These are phyloP conservation scores for Trigoniulus corallinus DNA, from an alignment of 1,140 invertebrate genomes.

Conservation along the genomic window DNA sequence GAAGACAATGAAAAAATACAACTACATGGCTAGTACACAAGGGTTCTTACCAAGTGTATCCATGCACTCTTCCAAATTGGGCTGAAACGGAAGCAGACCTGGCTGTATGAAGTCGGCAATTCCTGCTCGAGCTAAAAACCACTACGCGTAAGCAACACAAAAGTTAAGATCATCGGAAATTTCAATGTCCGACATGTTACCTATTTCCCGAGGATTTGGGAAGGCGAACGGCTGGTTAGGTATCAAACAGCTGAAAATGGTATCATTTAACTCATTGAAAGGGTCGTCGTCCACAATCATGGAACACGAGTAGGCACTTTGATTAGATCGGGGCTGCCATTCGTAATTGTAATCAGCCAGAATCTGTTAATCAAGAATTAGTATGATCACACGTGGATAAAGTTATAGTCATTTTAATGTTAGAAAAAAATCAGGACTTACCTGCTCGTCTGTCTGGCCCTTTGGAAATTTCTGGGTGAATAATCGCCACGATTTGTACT, in stretches of 20 bases:
- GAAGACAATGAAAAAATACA: too few species aligned
- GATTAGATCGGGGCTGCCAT: conserved; percentile 9
- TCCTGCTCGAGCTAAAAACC: conserved; percentile 37
- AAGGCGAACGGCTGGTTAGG: conserved; percentile 84
- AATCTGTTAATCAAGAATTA: not conserved
- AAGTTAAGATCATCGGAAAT: conserved; percentile 6
- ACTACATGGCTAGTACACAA: too few species aligned
- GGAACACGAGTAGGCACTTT: conserved; percentile 7
- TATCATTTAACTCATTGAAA: conserved; percentile 75
- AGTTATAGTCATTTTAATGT: too few species aligned
- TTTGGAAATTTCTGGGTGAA: conserved; percentile 88
- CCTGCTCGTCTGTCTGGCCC: conserved; percentile 31
- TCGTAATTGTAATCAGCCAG: not conserved
- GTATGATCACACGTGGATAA: too few species aligned
- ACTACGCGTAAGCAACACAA: conserved; percentile 11
- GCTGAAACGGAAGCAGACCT: conserved; percentile 85
- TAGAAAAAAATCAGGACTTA: too few species aligned
- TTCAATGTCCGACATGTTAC: conserved; percentile 33
- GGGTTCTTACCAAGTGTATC: conserved; percentile 40
- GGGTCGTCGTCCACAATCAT: conserved; percentile 68
- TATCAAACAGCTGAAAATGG: conserved; percentile 70
- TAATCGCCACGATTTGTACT: conserved; percentile 99
- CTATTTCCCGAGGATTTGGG: conserved; percentile 89
- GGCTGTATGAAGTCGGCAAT: conserved; percentile 96
- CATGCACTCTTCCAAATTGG: conserved; percentile 90